phyloP scores from a whole-genome alignment of 2,113 vertebrate genomes.

The Heloderma charlesbogerti region DNA sequence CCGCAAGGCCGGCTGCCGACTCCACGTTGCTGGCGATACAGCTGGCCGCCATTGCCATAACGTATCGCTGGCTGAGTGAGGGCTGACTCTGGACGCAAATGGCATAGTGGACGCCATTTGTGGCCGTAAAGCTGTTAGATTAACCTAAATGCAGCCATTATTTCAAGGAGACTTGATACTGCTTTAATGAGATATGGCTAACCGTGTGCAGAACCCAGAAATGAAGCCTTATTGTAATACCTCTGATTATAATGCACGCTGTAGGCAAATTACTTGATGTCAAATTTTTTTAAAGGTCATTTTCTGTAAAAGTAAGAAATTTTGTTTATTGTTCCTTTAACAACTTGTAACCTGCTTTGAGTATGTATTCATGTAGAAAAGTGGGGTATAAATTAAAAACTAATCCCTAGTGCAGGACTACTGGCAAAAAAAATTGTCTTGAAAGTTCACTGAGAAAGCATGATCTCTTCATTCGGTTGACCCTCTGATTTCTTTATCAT shows the following conservation, averaged over 20 bases:
- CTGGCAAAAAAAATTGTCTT: not conserved
- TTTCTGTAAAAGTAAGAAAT: not conserved
- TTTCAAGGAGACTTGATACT: not conserved
- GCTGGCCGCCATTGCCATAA: no score
- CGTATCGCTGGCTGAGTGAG: no score
- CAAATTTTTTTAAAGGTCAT: not conserved
- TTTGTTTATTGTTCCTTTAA: no score
- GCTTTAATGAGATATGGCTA: not conserved
- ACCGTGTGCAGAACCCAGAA: not conserved
- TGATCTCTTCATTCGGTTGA: not conserved
- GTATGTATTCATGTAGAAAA: not conserved
- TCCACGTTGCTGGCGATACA: no score
- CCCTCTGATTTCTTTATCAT: accelerated
- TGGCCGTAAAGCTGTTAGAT: no score
- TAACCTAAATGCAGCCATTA: not conserved
- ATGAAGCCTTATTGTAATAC: not conserved
- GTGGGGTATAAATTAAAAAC: not conserved
- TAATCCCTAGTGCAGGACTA: not conserved
- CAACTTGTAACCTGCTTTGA: not conserved
- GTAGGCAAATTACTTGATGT: not conserved
- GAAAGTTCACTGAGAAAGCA: not conserved
- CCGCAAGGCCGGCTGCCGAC: no score
- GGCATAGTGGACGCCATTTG: no score
- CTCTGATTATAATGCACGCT: not conserved
- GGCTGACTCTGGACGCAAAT: no score